phyloP scores from a whole-genome alignment of 2,888 invertebrate genomes.

The Macrosoma leucophasiata region DNA sequence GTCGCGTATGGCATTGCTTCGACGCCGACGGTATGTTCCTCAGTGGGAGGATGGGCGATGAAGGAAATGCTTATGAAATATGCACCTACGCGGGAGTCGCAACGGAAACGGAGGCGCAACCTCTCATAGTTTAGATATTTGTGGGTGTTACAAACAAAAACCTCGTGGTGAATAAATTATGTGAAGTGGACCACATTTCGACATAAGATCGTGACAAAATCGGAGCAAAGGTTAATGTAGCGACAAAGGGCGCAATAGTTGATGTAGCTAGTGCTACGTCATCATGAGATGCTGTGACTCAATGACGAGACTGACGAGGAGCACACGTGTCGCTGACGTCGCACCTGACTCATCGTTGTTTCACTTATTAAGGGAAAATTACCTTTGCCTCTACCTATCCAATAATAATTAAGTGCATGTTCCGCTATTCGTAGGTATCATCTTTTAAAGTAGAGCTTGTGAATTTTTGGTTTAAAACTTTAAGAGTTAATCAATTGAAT shows the following conservation, averaged over 20 bases:
- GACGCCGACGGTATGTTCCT: neutral
- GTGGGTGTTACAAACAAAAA: slow-evolving; percentile 27
- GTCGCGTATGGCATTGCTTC: slow-evolving; percentile 32
- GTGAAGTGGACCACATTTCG: slow-evolving; percentile 32
- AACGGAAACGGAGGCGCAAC: slow-evolving; percentile 60
- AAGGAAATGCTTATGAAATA: slow-evolving; percentile 65
- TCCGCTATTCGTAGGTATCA: too few species aligned
- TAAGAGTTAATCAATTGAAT: too few species aligned
- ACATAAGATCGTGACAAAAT: slow-evolving; percentile 37
- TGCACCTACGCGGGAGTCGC: slow-evolving; percentile 49
- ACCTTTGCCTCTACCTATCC: too few species aligned
- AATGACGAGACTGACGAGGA: slow-evolving; percentile 33
- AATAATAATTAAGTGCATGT: too few species aligned
- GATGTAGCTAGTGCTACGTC: slow-evolving; percentile 38
- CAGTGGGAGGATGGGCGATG: slow-evolving; percentile 50
- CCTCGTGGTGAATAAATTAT: slow-evolving; percentile 26
- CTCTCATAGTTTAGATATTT: slow-evolving; percentile 41
- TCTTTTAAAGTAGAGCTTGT: too few species aligned
- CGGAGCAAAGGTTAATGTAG: slow-evolving; percentile 42
- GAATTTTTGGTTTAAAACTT: too few species aligned
- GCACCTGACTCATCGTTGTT: slow-evolving; percentile 61
- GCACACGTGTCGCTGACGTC: slow-evolving; percentile 62
- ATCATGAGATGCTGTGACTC: slow-evolving; percentile 53
- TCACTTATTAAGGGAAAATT: too few species aligned
- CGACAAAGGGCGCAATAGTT: slow-evolving; percentile 38